Base-by-base conservation (phyloP, 1,140 invertebrate genomes). In the Sweltsa coloradensis region DNA sequence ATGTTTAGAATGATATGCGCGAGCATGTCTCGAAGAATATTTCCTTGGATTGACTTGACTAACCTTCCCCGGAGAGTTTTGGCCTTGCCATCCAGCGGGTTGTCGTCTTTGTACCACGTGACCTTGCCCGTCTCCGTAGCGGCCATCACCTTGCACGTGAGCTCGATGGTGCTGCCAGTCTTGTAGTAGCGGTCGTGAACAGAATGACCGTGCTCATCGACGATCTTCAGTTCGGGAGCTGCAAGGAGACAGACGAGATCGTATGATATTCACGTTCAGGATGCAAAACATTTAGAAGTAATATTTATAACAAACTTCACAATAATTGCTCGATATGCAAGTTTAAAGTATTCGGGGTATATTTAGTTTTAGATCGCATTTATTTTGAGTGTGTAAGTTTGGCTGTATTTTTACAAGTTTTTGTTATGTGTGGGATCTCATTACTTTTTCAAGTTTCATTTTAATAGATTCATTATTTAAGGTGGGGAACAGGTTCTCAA, bases 101-200 rank as follows among this genome's bases (percentile, higher is more conserved):
- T 52, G n/a, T 60, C 58, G 57, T 63, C 62, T 60, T 67, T 68
- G 48, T 52, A 60, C 66, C 66, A 68, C 21, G 61, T 58, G 22
- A 64, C 64, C 58, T 50, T 53, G 57, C 54, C 16, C 53, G 57
- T 27, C 62, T 62, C 21, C 61, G 57, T 31, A 55, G 57, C 11
- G 16, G 5, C 5, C 36, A 27, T 25, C 13, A 61, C 62, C 37
- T 61, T 52, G 34, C 66, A 68, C 21, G 59, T 56, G 22, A 68
- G 55, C 53, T 66, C 65, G 40, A 68, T 64, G 47, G 60, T 55
- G 46, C 65, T 67, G 58, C 66, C 66, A 45, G 62, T 66, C 53
- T 67, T 66, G 52, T 68, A 68, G 49, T 68, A 67, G 37, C 65
- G 65, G 53, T 67, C 66, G 14, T 56, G 56, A 23, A 68, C 52